Evolutionary conservation across 2,113 vertebrate species (phyloP).

Genomic region (Ranitomeya imitator): DNA sequence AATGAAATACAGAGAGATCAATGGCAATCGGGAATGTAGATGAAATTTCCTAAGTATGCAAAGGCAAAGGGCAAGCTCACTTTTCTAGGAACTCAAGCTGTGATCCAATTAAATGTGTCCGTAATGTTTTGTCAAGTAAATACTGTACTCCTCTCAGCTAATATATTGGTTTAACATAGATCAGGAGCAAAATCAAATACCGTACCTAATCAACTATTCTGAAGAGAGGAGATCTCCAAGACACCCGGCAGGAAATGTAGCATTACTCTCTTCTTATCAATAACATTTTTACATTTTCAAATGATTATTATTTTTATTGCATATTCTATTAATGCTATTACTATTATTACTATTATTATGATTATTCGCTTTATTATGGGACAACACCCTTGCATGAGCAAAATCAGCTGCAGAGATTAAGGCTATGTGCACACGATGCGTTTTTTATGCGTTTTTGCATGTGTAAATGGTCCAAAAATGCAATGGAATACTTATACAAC

Average conservation of each 20-base stretch:
- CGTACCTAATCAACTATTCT: neutral
- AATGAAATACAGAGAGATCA: conserved; percentile 87
- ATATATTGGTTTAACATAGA: conserved; percentile 36
- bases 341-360: too few species aligned
- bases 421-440: too few species aligned
- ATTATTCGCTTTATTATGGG: too few species aligned
- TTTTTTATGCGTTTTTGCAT: too few species aligned
- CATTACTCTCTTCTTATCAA: neutral
- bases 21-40: conserved; percentile 85
- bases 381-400: too few species aligned
- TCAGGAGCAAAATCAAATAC: conserved; percentile 23
- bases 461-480: too few species aligned
- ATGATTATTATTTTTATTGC: too few species aligned
- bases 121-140: conserved; percentile 70
- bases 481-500: too few species aligned
- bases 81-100: conserved; percentile 74
- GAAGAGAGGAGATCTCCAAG: neutral
- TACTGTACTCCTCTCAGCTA: conserved; percentile 62
- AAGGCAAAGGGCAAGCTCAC: conserved; percentile 74
- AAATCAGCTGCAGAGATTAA: too few species aligned
- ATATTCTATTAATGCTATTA: too few species aligned
- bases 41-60: conserved; percentile 76
- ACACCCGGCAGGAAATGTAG: neutral
- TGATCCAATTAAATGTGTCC: conserved; percentile 74
- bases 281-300: too few species aligned